Evolutionary conservation across 2,888 invertebrate genomes (phyloP), one percentile per base, ranked within the genome.

Genomic region (Hydriomena furcata): DNA sequence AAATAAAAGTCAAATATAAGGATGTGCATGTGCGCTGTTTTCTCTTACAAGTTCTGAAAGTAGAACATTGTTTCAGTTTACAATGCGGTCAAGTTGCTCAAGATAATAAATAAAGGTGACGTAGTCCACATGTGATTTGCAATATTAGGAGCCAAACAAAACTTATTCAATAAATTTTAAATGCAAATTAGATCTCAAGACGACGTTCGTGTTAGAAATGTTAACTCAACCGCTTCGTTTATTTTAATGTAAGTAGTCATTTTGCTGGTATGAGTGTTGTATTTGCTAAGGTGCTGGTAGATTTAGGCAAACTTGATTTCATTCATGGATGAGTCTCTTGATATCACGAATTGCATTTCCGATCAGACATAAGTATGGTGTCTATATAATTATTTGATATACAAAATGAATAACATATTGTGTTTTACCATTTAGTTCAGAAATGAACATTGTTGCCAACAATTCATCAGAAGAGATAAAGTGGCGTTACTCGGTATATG

Each of bases 31-130:
- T 24, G 21, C 20, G 10, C 8, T 24, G n/a, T 20, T 17, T 8
- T 36, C 5, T 10, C 7, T 38, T 48, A 49, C 31, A 46, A 49
- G 60, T 58, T 59, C 55, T 63, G 53, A 45, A 63, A 59, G 56
- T 66, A 53, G 47, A 51, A 51, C 52, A 67, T 63, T 60, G 56
- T 61, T 69, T 64, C 63, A 65, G 65, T 68, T 66, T 63, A 65
- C 56, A 66, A 65, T 72, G 63, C 70, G 69, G 71, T 68, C 68
- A 68, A 64, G 65, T 62, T 61, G 41, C 59, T 63, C 65, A 65
- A 66, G 59, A 65, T 64, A 65, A 64, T 62, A 46, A 66, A 60
- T 60, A 55, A 57, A 62, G 63, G 61, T 71, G 65, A 70, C 69
- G 68, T 65, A 63, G 61, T 65, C 41, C 50, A 47, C 52, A 58